Conservation (phyloP, 2,113 vertebrate genomes). For the Oreochromis spilurus region DNA sequence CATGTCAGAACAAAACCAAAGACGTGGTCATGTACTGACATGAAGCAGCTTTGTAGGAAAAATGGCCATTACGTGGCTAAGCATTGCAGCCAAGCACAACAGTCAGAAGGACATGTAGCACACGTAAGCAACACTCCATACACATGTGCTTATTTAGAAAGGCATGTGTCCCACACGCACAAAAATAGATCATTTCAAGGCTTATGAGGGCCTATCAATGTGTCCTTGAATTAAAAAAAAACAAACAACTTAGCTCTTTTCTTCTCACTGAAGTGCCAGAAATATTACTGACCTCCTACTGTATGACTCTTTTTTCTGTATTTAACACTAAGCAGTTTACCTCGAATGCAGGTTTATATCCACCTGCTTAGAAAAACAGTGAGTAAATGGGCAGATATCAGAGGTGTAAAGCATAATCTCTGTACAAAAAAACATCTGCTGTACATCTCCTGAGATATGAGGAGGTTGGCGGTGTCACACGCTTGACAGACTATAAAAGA, state of each 20-base stretch:
- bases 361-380: not conserved
- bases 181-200: slow-evolving; percentile 17
- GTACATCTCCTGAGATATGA: not conserved
- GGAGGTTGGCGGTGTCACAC: not conserved
- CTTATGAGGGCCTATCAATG: not conserved
- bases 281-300: slow-evolving; percentile 1
- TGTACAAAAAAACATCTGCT: not conserved
- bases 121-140: not conserved
- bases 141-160: not conserved
- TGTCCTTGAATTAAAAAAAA: slow-evolving; percentile 9
- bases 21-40: not conserved
- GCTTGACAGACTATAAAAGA: not conserved
- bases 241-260: not conserved
- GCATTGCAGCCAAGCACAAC: not conserved
- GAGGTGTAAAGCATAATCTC: not conserved
- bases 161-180: not conserved
- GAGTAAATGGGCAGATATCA: not conserved
- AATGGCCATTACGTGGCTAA: not conserved
- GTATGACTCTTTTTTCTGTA: slow-evolving; percentile 4
- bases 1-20: not conserved
- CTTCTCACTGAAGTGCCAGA: not conserved
- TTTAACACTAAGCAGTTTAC: not conserved
- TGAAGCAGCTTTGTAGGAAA: not conserved
- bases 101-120: not conserved
- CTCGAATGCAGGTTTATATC: not conserved